Percentiles rank a stretch among this genome's conserved stretches.
Conservation (phyloP, 2,797 vertebrate genomes). For the Decapterus maruadsi region DNA sequence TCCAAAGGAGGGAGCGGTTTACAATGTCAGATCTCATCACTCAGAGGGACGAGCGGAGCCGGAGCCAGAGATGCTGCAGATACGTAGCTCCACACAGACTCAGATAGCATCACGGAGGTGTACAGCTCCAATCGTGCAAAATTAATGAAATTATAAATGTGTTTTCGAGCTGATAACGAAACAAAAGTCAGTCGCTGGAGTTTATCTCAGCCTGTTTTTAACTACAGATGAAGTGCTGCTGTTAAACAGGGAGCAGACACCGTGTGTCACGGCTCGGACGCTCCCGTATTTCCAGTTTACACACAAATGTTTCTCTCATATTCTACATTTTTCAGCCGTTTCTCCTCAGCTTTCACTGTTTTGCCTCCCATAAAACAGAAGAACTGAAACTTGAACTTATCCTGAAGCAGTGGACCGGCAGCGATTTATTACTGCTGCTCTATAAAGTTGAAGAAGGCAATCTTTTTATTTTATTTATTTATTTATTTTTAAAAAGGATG, state of each 20-base stretch:
- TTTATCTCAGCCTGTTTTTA: not conserved
- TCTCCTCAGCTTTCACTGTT: not conserved
- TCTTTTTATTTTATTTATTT: not conserved
- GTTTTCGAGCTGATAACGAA: not conserved
- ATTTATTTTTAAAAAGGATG: not conserved
- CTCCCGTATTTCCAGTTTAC: conserved; percentile 4
- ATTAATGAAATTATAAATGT: not conserved
- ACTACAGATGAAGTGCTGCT: not conserved
- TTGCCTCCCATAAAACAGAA: not conserved
- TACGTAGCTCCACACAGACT: too few relatives aligned
- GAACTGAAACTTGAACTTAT: not conserved
- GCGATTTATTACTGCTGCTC: not conserved
- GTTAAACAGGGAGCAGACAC: not conserved
- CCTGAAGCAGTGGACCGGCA: too few relatives aligned
- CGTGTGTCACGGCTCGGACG: not conserved
- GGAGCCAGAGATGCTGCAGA: conserved; percentile 49
- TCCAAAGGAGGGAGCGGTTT: conserved; percentile 51
- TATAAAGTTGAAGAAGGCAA: not conserved
- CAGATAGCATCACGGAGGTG: not conserved
- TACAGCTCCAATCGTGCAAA: not conserved
- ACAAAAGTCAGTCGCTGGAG: not conserved
- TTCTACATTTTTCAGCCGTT: too few relatives aligned
- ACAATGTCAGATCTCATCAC: conserved; percentile 46
- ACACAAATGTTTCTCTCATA: too few relatives aligned
- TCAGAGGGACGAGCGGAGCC: conserved; percentile 31